Conservation (phyloP, 2,888 invertebrate species). For the Polydrusus tereticollis region DNA sequence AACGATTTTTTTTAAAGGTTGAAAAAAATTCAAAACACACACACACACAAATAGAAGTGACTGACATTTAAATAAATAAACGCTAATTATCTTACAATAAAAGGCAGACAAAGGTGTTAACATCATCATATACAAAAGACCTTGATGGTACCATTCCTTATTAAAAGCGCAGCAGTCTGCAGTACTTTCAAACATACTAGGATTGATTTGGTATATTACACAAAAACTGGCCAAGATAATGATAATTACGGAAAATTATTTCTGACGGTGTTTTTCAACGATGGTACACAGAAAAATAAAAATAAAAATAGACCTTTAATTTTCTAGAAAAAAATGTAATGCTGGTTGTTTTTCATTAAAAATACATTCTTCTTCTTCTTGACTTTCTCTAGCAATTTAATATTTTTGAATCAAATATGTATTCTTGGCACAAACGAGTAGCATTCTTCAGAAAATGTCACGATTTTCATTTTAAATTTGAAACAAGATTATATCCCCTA, state of each 20-base stretch:
- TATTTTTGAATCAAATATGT: too few species aligned
- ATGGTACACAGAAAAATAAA: too few species aligned
- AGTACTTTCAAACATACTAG: neutral
- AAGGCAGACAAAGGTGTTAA: neutral
- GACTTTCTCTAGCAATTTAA: too few species aligned
- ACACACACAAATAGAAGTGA: slow-evolving; percentile 7
- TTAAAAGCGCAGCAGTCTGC: neutral
- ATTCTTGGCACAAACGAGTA: too few species aligned
- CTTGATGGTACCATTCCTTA: neutral
- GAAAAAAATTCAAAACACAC: slow-evolving; percentile 9
- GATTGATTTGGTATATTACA: neutral
- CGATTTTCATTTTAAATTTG: too few species aligned
- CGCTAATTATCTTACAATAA: slow-evolving; percentile 16
- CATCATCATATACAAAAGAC: neutral
- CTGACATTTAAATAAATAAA: slow-evolving; percentile 21
- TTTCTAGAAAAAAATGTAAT: too few species aligned
- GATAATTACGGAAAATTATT: neutral
- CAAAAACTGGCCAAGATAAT: neutral
- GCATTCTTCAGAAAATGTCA: too few species aligned
- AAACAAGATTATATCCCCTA: too few species aligned
- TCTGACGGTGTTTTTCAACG: too few species aligned
- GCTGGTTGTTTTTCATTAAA: too few species aligned
- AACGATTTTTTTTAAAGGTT: neutral
- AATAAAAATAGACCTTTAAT: too few species aligned
- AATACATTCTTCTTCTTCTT: too few species aligned